A percentile compares a stretch with the other conserved stretches of the same genome.
phyloP scores from a whole-genome alignment of 2,888 invertebrate species.

The Psylliodes chrysocephalus region DNA sequence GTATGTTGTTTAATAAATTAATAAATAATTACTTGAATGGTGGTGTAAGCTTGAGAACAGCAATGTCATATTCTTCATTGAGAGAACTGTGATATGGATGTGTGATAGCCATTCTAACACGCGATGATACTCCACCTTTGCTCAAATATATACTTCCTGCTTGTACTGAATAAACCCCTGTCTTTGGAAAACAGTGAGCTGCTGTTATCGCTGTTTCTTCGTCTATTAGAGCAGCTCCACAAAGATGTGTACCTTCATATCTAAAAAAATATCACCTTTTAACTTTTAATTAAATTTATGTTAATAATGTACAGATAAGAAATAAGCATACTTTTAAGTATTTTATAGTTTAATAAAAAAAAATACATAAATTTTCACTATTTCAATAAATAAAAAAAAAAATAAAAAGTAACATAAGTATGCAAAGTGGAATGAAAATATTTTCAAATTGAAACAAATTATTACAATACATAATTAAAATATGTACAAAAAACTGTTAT shows the following conservation, averaged over 20 bases:
- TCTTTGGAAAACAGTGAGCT: conserved; percentile 45
- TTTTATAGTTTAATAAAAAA: too few species aligned
- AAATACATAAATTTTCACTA: too few species aligned
- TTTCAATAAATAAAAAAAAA: too few species aligned
- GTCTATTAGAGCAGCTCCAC: conserved; percentile 46
- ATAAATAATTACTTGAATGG: conserved; percentile 38
- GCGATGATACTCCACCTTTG: conserved; percentile 42
- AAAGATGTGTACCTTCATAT: conserved; percentile 34
- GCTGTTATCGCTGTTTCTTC: conserved; percentile 41
- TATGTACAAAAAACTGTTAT: too few species aligned
- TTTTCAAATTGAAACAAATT: too few species aligned
- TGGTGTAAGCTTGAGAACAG: conserved; percentile 40
- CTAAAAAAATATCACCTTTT: conserved; percentile 32
- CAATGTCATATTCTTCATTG: conserved; percentile 45
- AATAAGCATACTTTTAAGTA: too few species aligned
- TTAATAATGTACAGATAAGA: too few species aligned
- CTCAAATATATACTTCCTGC: conserved; percentile 40
- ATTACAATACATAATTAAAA: too few species aligned
- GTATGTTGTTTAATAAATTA: too few species aligned
- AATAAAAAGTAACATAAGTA: too few species aligned
- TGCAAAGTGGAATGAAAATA: too few species aligned
- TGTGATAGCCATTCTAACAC: conserved; percentile 41
- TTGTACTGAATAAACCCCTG: conserved; percentile 41
- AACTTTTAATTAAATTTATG: too few species aligned
- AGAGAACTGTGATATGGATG: conserved; percentile 40